A percentile compares a stretch with the other conserved stretches of the same genome.
Evolutionary conservation across 2,888 invertebrate genomes (phyloP).

Genomic region (Erebia epiphron): DNA sequence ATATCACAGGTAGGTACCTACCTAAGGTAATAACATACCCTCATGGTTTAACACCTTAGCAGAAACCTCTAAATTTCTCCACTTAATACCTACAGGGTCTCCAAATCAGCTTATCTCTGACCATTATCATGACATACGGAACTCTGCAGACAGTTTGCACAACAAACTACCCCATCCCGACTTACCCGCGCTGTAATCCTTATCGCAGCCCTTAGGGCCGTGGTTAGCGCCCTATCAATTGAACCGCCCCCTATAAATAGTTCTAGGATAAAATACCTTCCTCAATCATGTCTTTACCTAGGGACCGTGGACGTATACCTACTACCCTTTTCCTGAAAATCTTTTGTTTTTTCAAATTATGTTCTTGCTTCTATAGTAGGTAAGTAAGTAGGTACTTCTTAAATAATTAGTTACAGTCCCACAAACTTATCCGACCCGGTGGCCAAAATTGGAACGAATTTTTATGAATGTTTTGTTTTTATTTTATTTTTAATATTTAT

Average conservation of each 20-base stretch:
- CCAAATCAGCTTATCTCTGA: slow-evolving; percentile 1
- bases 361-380: too few species aligned
- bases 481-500: too few species aligned
- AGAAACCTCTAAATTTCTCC: too few species aligned
- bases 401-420: too few species aligned
- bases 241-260: slow-evolving; percentile 43
- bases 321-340: neutral
- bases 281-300: slow-evolving; percentile 38
- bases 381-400: too few species aligned
- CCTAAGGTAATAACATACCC: too few species aligned
- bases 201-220: slow-evolving; percentile 38
- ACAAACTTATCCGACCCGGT: too few species aligned
- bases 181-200: slow-evolving; percentile 38
- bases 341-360: neutral
- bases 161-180: slow-evolving; percentile 30
- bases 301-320: too few species aligned
- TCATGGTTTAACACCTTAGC: too few species aligned
- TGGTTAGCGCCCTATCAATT: slow-evolving; percentile 47
- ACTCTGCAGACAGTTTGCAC: slow-evolving; percentile 26
- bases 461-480: too few species aligned
- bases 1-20: too few species aligned
- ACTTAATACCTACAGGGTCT: neutral
- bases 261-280: slow-evolving; percentile 41
- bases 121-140: slow-evolving; percentile 14
- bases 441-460: too few species aligned